Evolutionary conservation across 2,113 vertebrate genomes (phyloP).

Genomic region (Climacteris rufus): DNA sequence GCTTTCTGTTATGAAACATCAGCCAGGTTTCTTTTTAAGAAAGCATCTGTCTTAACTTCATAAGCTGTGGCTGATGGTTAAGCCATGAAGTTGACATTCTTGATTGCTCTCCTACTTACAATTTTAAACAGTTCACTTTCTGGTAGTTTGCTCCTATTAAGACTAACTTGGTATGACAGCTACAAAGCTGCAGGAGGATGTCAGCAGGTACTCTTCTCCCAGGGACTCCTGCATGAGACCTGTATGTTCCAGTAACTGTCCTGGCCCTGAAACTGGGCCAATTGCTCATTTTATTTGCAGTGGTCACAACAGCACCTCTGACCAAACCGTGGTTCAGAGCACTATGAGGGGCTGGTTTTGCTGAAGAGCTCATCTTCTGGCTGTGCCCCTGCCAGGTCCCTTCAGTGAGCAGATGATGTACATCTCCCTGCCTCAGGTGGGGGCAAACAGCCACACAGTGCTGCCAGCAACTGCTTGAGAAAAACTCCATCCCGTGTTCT

Average conservation of each 20-base stretch:
- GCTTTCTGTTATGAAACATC: neutral
- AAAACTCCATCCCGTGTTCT: neutral
- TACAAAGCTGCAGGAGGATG: neutral
- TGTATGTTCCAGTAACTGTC: neutral
- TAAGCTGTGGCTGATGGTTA: neutral
- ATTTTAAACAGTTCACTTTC: neutral
- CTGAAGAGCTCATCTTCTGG: neutral
- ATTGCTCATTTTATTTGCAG: neutral
- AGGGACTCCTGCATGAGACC: neutral
- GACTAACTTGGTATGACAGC: neutral
- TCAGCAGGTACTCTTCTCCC: neutral
- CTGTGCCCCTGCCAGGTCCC: neutral
- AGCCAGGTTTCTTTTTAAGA: neutral
- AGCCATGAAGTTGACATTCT: neutral
- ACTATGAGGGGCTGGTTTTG: neutral
- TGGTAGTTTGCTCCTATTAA: neutral
- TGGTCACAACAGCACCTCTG: neutral
- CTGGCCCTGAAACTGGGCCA: neutral
- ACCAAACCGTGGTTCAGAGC: neutral
- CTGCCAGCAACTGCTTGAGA: neutral
- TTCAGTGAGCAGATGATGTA: neutral
- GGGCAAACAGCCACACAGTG: neutral
- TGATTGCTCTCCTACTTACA: neutral
- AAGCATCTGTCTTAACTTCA: neutral
- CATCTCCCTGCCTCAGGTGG: rapidly evolving